Evolutionary conservation across 2,888 invertebrate species (phyloP), one percentile per base, ranked within the genome.

Genomic region (Xestia c-nigrum): DNA sequence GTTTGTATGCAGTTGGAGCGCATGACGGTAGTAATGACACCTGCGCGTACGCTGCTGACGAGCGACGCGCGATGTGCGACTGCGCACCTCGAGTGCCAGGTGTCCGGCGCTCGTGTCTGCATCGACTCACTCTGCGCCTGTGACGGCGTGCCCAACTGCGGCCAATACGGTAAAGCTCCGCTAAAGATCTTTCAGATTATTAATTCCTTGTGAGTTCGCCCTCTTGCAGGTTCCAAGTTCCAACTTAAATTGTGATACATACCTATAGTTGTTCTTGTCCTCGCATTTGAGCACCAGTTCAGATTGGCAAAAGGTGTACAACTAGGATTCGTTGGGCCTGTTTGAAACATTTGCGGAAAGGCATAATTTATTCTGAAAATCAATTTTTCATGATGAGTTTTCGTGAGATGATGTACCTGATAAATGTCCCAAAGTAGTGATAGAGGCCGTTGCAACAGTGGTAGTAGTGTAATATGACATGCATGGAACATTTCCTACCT

Each of bases 81-180:
- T 0, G 79, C 85, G 3, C 88, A 92, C 69, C 88, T 95, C 43
- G 96, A 96, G 90, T 96, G 96, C 84, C 96, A 95, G 86, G 93
- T 96, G 61, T 88, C 91, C 0, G 95, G 95, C 7, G 90, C 93
- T 0, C 89, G 96, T 12, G 94, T 96, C 57, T 96, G 96, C 82
- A 93, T 96, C 59, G 95, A 95, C 84, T 87, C 92, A 12, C 91
- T 92, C 83, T 91, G 92, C 81, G 94, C 95, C 1, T 96, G 96
- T 76, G 95, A 96, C 68, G 95, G 95, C 9, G 90, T 96, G 21
- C 96, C 96, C 0, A 96, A 96, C 87, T 96, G 96, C 81, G 96
- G 96, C 21, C 91, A 95, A 38, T 91, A 93, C 76, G 94, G 96
- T 95, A 88, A 63, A 19, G 10, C 21, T 59, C 12, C 21, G 24